Conservation (phyloP, 2,888 invertebrate genomes). For the Drosophila subsilvestris region DNA sequence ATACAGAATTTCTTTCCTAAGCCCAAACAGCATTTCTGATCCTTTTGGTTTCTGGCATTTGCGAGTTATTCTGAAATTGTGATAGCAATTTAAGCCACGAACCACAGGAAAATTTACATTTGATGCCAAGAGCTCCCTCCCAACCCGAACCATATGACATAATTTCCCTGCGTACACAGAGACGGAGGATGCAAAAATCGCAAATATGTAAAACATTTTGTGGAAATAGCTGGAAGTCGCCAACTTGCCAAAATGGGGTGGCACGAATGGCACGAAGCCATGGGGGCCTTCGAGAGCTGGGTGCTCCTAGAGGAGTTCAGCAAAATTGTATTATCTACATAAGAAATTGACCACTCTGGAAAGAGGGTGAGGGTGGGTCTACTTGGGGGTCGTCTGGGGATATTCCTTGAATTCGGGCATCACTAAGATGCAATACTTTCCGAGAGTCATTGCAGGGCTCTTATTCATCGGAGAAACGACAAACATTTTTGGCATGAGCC, state of each 20-base stretch:
- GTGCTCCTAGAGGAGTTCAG: not conserved
- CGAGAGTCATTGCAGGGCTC: constrained; percentile 56
- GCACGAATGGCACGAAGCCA: not conserved
- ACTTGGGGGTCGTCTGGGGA: not conserved
- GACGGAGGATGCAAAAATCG: constrained; percentile 42
- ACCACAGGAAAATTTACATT: constrained; percentile 61
- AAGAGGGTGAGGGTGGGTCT: not conserved
- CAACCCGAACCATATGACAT: constrained; percentile 6
- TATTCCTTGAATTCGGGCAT: not conserved
- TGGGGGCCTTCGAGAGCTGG: not conserved
- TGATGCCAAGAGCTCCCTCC: constrained; percentile 37
- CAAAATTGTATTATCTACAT: constrained; percentile 43
- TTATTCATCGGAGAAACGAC: constrained; percentile 61
- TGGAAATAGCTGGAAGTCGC: constrained; percentile 59
- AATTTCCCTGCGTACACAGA: constrained; percentile 35
- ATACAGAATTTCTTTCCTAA: not conserved
- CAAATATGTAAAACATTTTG: constrained; percentile 72
- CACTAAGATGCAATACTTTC: constrained; percentile 32
- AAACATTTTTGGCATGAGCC: constrained; percentile 48
- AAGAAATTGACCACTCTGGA: constrained; percentile 41
- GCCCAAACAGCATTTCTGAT: constrained; percentile 15
- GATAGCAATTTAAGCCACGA: constrained; percentile 49
- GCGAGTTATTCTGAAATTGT: constrained; percentile 40
- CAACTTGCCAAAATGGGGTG: constrained; percentile 39
- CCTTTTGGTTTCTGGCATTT: constrained; percentile 27